Evolutionary conservation across 1,140 invertebrate genomes (phyloP), one percentile per base, ranked within the genome.

Genomic region (Heliconius congener): DNA sequence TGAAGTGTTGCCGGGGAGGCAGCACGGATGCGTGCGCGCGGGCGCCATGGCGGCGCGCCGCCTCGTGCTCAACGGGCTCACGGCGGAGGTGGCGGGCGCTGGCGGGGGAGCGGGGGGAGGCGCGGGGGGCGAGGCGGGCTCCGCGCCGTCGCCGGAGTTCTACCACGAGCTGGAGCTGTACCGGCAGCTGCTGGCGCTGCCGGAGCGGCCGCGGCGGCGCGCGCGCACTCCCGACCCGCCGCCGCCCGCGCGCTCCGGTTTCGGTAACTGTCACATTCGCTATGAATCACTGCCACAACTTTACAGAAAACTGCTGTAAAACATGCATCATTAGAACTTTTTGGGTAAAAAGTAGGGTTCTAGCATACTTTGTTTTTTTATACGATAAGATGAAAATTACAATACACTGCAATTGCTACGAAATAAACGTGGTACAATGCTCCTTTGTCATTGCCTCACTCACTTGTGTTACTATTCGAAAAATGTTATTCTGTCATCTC

Each of bases 111-210:
- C 11, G 34, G 39, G 13, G n/a, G 19, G 30, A 39, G 71, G 8
- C 3, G 34, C 5, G 30, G 8, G 18, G 18, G 37, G 18, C 37
- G 37, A 75, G 39, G 79, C 83, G 74, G 82, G 37, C 46, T 82
- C 78, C 84, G 82, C 84, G 85, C 81, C 87, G 83, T 90, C 88
- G 71, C 86, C 87, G 71, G 91, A 93, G 84, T 92, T 89, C 87
- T 93, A 93, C 86, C 91, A 93, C 87, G 91, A 93, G 88, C 87
- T 92, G 57, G 91, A 93, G 80, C 84, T 93, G 77, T 93, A 93
- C 84, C 87, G 89, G 1, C 90, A 91, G 85, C 86, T 93, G 82
- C 85, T 92, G 76, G 91, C 91, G 55, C 83, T 91, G 82, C 85
- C 87, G 72, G 84, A 84, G 70, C 78, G 84, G 74, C 71, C 79